Conservation (phyloP, 2,888 invertebrate species). For the Tetragonula carbonaria region DNA sequence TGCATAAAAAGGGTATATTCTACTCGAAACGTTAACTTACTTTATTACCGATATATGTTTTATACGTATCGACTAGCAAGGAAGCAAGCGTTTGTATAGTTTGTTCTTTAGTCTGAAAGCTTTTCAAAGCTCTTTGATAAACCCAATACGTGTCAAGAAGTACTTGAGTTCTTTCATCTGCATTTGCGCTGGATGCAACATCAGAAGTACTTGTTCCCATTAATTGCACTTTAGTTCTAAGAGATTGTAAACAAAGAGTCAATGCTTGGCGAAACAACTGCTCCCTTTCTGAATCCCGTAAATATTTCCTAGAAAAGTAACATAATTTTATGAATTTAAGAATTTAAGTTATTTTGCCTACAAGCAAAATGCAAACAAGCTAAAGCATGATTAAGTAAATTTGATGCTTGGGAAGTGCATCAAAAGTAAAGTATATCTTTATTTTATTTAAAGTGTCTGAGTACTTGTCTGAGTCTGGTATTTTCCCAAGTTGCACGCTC, state of each 20-base stretch:
- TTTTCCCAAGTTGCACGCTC: constrained; percentile 90
- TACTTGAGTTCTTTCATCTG: constrained; percentile 83
- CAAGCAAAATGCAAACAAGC: not conserved
- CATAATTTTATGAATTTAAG: not conserved
- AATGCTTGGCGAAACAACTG: constrained; percentile 92
- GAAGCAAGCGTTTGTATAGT: constrained; percentile 85
- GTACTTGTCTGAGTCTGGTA: constrained; percentile 94
- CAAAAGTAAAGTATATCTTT: not conserved
- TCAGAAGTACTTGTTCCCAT: constrained; percentile 78
- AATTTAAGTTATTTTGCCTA: not conserved
- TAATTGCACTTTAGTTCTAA: constrained; percentile 87
- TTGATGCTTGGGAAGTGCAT: not conserved
- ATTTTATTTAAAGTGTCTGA: constrained; percentile 62
- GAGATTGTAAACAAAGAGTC: constrained; percentile 89
- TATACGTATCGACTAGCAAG: constrained; percentile 89
- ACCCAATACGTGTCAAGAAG: constrained; percentile 87
- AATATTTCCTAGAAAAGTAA: constrained; percentile 87
- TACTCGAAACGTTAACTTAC: constrained; percentile 79
- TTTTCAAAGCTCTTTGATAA: constrained; percentile 89
- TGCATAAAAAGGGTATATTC: not conserved
- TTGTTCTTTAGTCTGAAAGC: constrained; percentile 86
- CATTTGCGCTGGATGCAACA: constrained; percentile 68
- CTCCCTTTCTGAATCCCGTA: constrained; percentile 93
- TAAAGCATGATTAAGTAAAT: not conserved
- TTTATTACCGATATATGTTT: constrained; percentile 87